Evolutionary conservation across 2,888 invertebrate species (phyloP).

Genomic region (Chorisops tibialis): DNA sequence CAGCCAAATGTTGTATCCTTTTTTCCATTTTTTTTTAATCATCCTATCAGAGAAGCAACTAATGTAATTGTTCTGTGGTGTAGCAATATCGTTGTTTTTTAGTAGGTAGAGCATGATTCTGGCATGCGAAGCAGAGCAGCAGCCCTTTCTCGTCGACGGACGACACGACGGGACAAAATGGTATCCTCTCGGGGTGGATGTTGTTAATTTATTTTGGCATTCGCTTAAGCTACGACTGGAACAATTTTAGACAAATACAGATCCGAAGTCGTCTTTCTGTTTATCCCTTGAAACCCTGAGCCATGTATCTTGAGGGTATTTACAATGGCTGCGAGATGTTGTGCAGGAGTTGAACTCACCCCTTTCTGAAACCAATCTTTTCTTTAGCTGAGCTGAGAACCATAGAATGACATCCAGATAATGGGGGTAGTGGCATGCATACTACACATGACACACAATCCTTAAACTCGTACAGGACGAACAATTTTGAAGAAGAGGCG

Average conservation of each 20-base stretch:
- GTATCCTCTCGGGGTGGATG: conserved; percentile 14
- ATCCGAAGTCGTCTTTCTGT: conserved; percentile 16
- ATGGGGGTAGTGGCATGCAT: background rate
- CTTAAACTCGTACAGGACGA: conserved; percentile 23
- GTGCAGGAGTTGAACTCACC: no score
- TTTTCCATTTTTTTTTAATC: background rate
- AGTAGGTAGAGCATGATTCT: no score
- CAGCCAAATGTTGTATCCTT: conserved; percentile 22
- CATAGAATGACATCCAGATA: no score
- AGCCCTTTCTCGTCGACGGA: no score
- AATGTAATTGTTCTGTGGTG: conserved; percentile 27
- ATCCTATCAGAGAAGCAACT: conserved; percentile 20
- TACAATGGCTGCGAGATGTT: no score
- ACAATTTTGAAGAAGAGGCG: background rate
- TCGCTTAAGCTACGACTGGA: conserved; percentile 25
- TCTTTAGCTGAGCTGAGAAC: no score
- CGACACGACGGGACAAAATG: no score
- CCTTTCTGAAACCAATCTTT: no score
- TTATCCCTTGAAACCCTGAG: no score
- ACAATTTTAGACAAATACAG: conserved; percentile 24
- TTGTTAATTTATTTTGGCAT: conserved; percentile 30
- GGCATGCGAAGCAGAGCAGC: no score
- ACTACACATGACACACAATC: conserved; percentile 1
- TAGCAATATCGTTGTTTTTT: no score
- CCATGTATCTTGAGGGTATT: no score